phyloP scores from a whole-genome alignment of 2,888 invertebrate species.

The Drosophila meridiana region DNA sequence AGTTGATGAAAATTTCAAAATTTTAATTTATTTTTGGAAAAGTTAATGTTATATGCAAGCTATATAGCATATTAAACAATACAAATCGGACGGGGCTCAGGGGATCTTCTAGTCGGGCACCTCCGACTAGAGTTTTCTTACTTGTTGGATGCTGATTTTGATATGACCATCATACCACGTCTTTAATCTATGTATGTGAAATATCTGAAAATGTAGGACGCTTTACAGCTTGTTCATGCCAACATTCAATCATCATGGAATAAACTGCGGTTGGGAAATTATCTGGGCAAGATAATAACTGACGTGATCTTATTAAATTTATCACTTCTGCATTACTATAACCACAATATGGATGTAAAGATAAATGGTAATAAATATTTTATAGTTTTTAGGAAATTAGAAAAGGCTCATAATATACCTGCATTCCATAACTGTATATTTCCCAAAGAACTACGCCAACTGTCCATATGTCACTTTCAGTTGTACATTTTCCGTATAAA shows the following conservation, averaged over 20 bases:
- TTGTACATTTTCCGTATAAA: slow-evolving; percentile 98
- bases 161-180: too few relatives aligned
- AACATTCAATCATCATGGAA: slow-evolving; percentile 98
- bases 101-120: too few relatives aligned
- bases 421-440: slow-evolving; percentile 98
- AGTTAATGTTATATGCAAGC: too few relatives aligned
- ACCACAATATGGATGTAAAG: slow-evolving; percentile 91
- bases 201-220: slow-evolving; percentile 97
- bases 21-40: too few relatives aligned
- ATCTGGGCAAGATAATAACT: slow-evolving; percentile 96
- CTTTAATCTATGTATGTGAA: slow-evolving; percentile 85
- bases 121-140: too few relatives aligned
- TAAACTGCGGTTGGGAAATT: slow-evolving; percentile 97
- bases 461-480: slow-evolving; percentile 99
- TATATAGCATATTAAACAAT: too few relatives aligned
- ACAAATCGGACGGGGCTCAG: too few relatives aligned
- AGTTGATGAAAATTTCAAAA: too few relatives aligned
- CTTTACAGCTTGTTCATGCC: slow-evolving; percentile 96
- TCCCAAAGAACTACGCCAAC: slow-evolving; percentile 99
- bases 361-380: background rate
- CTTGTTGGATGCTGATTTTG: too few relatives aligned
- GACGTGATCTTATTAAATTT: slow-evolving; percentile 97
- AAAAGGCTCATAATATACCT: slow-evolving; percentile 86
- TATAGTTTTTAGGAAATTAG: too few relatives aligned
- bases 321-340: slow-evolving; percentile 99